Evolutionary conservation across 2,888 invertebrate species (phyloP).

Genomic region (Proisotoma minuta): DNA sequence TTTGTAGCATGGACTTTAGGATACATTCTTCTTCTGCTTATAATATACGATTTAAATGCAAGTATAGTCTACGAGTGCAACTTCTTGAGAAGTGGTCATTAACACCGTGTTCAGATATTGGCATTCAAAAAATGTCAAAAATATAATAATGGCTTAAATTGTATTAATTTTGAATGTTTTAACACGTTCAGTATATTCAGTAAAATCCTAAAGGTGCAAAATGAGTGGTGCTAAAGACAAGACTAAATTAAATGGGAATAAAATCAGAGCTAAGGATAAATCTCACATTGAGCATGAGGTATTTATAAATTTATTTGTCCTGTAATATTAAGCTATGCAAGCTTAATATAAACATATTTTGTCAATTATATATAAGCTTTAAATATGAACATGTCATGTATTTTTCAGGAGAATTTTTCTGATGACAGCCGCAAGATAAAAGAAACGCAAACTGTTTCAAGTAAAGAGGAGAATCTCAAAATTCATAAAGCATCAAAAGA

Average conservation of each 20-base stretch:
- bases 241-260: not conserved
- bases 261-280: not conserved
- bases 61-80: no score
- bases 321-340: not conserved
- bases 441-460: no score
- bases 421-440: no score
- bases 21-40: no score
- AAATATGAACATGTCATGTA: not conserved
- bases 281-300: not conserved
- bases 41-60: not conserved
- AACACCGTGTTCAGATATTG: no score
- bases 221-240: slow-evolving; percentile 13
- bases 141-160: no score
- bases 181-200: not conserved
- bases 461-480: not conserved
- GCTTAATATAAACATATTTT: not conserved
- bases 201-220: not conserved
- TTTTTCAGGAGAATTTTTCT: not conserved
- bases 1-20: no score
- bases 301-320: not conserved
- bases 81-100: no score
- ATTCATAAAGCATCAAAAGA: not conserved
- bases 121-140: no score
- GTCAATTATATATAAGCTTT: not conserved
- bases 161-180: not conserved